Evolutionary conservation across 2,888 invertebrate species (phyloP), one percentile per base, ranked within the genome.

Genomic region (Atrina japonica): DNA sequence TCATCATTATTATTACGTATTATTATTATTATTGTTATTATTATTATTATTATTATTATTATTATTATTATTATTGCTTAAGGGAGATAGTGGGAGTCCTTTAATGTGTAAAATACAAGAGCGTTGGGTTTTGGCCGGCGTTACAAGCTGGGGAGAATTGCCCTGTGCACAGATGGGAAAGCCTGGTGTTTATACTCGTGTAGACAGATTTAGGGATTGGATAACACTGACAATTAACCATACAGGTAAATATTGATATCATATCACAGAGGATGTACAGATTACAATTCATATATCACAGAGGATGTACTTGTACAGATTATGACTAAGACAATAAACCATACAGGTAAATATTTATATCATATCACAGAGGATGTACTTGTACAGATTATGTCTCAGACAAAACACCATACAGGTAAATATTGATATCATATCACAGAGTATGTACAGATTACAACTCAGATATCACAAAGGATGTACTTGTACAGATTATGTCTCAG

Each of bases 31-130:
- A n/a, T n/a, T n/a, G n/a, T n/a, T n/a, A n/a, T n/a, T n/a, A n/a
- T n/a, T n/a, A n/a, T n/a, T n/a, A n/a, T n/a, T n/a, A n/a, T n/a
- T n/a, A n/a, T n/a, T n/a, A n/a, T n/a, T n/a, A n/a, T n/a, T n/a
- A n/a, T n/a, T n/a, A n/a, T n/a, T n/a, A n/a, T n/a, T n/a, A n/a
- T n/a, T n/a, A n/a, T n/a, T n/a, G n/a, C n/a, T n/a, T n/a, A n/a
- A 86, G 86, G 89, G 89, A 27, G 89, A 89, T 71, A 87, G 87
- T 56, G 89, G 89, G 7, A 86, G 88, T 9, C 88, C 88, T 0
- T 68, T 89, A 41, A 85, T 88, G 78, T 89, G 88, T 68, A 56
- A 68, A 40, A 68, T 53, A 16, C 29, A 45, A 6, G 55, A 53
- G 16, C 66, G 77, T 1, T 88, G 87, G 86, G 65, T 76, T 21